A percentile compares a stretch with the other conserved stretches of the same genome.
These are phyloP conservation scores for Andrena bucephala DNA, from an alignment of 2,888 invertebrate genomes.

Conservation along the genomic window DNA sequence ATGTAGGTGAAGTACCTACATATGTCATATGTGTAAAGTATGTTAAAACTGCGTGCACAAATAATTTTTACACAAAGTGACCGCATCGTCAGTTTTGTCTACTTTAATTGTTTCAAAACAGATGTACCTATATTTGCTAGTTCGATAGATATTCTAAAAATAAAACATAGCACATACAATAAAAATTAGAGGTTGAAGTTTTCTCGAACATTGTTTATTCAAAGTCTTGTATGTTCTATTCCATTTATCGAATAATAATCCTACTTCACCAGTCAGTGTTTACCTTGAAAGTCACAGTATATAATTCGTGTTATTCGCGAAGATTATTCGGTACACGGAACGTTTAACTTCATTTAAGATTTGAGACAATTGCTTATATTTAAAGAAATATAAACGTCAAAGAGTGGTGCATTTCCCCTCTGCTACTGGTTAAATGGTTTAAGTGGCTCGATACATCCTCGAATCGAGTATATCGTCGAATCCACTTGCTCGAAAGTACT, in stretches of 20 bases:
- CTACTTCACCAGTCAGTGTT: not conserved
- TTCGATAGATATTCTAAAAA: not conserved
- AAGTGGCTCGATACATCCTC: conserved; percentile 63
- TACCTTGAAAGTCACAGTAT: not conserved
- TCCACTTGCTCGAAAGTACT: conserved; percentile 72
- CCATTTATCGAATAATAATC: not conserved
- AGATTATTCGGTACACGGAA: not conserved
- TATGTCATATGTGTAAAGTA: too few species aligned
- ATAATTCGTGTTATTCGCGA: not conserved
- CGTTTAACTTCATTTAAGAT: not conserved
- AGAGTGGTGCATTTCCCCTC: conserved; percentile 18
- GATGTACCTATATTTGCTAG: too few species aligned
- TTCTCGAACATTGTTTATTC: not conserved
- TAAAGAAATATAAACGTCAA: conserved; percentile 18
- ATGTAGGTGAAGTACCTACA: not conserved
- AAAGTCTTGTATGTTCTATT: not conserved
- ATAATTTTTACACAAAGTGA: too few species aligned
- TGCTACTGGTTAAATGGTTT: conserved; percentile 57
- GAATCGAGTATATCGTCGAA: conserved; percentile 57
- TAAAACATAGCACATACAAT: not conserved
- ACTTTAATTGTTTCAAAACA: too few species aligned
- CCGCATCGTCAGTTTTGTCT: too few species aligned
- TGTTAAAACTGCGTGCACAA: too few species aligned
- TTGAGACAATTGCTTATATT: not conserved
- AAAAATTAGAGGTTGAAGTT: not conserved